Conservation (phyloP, 2,113 vertebrate species). For the Neomonachus schauinslandi region DNA sequence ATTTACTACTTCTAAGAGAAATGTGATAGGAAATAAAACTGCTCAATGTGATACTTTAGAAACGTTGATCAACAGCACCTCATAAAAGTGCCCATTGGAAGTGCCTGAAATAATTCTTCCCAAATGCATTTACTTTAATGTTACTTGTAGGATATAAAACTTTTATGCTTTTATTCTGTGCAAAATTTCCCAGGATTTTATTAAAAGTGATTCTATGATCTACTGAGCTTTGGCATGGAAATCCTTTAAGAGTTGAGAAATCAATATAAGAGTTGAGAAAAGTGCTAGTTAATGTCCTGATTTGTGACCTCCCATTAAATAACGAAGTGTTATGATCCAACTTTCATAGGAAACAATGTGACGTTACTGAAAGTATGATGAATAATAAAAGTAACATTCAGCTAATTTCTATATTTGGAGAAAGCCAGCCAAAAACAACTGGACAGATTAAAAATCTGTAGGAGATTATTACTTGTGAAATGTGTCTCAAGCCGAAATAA, state of each 20-base stretch:
- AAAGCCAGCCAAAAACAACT: constrained; percentile 13
- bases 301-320: constrained; percentile 74
- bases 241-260: constrained; percentile 66
- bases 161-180: constrained; percentile 38
- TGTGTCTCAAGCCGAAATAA: constrained; percentile 57
- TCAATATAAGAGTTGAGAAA: constrained; percentile 71
- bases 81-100: constrained; percentile 68
- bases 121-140: constrained; percentile 62
- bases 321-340: constrained; percentile 67
- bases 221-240: constrained; percentile 56
- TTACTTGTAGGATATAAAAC: constrained; percentile 32
- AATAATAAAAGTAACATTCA: constrained; percentile 41
- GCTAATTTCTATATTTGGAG: constrained; percentile 56
- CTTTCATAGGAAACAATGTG: constrained; percentile 28
- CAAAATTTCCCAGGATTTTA: constrained; percentile 41
- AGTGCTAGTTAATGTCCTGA: constrained; percentile 58
- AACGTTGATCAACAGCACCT: constrained; percentile 65
- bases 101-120: constrained; percentile 69
- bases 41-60: constrained; percentile 63
- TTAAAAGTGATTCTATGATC: constrained; percentile 47
- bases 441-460: constrained; percentile 17
- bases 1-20: constrained; percentile 71
- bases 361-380: neutral
- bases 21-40: constrained; percentile 67
- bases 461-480: constrained; percentile 15